Conservation (phyloP, 2,113 vertebrate species). For the Cynoglossus semilaevis region DNA sequence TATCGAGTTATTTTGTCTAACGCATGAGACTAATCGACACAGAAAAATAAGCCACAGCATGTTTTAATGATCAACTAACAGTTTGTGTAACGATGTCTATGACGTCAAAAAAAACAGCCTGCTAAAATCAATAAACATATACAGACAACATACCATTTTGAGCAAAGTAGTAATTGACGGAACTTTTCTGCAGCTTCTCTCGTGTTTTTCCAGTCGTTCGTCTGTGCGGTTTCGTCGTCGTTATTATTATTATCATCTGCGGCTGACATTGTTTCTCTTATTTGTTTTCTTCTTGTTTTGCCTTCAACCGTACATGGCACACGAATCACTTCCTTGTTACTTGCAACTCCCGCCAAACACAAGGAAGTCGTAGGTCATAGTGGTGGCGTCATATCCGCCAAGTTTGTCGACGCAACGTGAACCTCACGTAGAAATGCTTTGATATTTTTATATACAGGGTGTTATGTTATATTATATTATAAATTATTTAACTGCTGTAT, state of each 20-base stretch:
- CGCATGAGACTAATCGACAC: too few species aligned
- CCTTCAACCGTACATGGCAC: neutral
- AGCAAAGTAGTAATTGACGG: conserved; percentile 65
- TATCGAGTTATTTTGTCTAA: too few species aligned
- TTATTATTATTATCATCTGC: conserved; percentile 38
- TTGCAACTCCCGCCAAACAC: conserved; percentile 47
- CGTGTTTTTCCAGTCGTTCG: conserved; percentile 58
- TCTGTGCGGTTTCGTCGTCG: accelerated
- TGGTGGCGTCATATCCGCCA: neutral
- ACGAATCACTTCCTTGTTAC: conserved; percentile 6
- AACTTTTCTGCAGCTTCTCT: conserved; percentile 64
- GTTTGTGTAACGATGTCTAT: neutral
- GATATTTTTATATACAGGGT: too few species aligned
- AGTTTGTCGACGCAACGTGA: neutral
- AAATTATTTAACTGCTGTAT: too few species aligned
- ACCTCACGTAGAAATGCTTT: too few species aligned
- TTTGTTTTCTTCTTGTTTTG: neutral
- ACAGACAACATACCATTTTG: conserved; percentile 65
- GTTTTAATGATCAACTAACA: too few species aligned
- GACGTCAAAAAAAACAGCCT: neutral
- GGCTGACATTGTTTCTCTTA: neutral
- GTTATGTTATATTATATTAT: too few species aligned
- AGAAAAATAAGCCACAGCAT: too few species aligned
- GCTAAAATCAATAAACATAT: neutral
- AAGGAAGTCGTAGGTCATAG: neutral